Evolutionary conservation across 2,797 vertebrate species (phyloP), one percentile per base, ranked within the genome.

Genomic region (Hoplostethus mediterraneus): DNA sequence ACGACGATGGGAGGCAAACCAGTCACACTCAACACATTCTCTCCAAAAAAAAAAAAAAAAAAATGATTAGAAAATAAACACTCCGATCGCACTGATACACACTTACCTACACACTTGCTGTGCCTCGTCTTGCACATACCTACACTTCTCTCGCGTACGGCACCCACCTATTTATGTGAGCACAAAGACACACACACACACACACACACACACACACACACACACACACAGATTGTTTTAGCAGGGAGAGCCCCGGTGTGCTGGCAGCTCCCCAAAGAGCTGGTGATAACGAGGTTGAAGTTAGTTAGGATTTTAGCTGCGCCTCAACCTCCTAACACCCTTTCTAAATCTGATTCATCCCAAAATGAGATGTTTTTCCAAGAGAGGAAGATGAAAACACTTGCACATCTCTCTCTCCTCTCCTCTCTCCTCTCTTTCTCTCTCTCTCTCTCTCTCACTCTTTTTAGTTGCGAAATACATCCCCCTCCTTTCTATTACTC

Each of bases 261-360:
- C 66, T 86, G 86, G 88, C 79, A 67, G 60, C 54, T 64, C 81
- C 88, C 89, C 85, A 87, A 80, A 89, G 90, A 81, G 66, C 73
- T 68, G 73, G 60, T 79, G 82, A 88, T 93, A 93, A 94, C 77
- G 77, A 92, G 87, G 84, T 90, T 91, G 90, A 94, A 90, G 91
- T 90, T 88, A 89, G 89, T 90, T 91, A 86, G 94, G 92, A 94
- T 93, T 93, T 89, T 89, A 84, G 69, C 85, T 81, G 81, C 11
- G 77, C 83, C 69, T 87, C 87, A 88, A 90, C 87, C 89, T 91
- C 83, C 80, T 76, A 79, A 82, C 78, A 87, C 77, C 77, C 86
- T 84, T 86, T 88, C 83, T 72, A 82, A 88, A 91, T 86, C 70
- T 70, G 89, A 93, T 93, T 92, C 82, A 91, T 91, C 88, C 83